Base-by-base conservation (phyloP, 2,797 vertebrate species). In the Pseudochromis fuscus region DNA sequence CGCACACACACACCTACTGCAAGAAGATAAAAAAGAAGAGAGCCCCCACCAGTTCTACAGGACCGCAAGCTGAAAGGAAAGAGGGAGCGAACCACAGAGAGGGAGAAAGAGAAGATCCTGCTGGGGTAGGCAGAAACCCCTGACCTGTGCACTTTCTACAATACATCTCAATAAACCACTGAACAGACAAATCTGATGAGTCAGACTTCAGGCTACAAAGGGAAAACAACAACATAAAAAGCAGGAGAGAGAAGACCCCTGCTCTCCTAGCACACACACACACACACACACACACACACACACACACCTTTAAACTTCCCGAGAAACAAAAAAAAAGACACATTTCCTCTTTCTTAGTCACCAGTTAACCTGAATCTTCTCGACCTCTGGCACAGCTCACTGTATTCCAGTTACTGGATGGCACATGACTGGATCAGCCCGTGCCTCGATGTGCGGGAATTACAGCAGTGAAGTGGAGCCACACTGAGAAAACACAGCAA, bases 141-240 rank as follows among this genome's bases (percentile, higher is more conserved):
- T 90, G 90, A 92, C 90, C 90, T 91, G 73, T 89, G 82, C 87
- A 82, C 90, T 85, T 84, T 79, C 79, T 85, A 90, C 88, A 89
- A 88, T 90, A 89, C 76, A 82, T 91, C 89, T 91, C 85, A 88
- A 91, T 91, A 90, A 91, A 90, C 72, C 81, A 75, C 75, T 58
- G 72, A 25, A 63, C 60, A 81, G 82, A 83, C 78, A 87, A 89
- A 89, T 87, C 38, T 92, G 91, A 91, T 92, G 91, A 92, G 86
- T 92, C 89, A 92, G 89, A 84, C 89, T 71, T 55, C 30, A 25
- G 68, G 55, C 80, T 86, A 70, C 72, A 55, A 68, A 76, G 77
- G 61, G 67, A 88, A 81, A 90, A 89, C 84, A 88, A 83, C 83
- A 87, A 85, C 71, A 82, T 74, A 85, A 81, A 84, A 87, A 77